Percentiles rank a stretch among this genome's conserved stretches.
Evolutionary conservation across 2,113 vertebrate species (phyloP).

Genomic region (Melierax canorus): DNA sequence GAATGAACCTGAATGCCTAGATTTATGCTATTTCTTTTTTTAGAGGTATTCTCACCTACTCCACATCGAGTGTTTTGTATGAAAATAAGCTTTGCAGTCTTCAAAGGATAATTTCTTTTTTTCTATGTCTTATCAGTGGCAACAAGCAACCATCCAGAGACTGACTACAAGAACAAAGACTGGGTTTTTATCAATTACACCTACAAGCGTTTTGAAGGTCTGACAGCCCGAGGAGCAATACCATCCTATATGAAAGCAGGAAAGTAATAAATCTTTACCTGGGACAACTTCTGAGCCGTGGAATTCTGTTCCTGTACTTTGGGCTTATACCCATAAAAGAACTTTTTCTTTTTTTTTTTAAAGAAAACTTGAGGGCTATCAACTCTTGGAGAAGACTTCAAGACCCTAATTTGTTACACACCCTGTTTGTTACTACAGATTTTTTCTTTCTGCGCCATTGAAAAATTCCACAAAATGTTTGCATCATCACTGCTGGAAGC

Average conservation of each 20-base stretch:
- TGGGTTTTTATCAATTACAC: conserved; percentile 99
- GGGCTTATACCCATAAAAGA: neutral
- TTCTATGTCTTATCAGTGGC: conserved; percentile 62
- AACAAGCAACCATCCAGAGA: conserved; percentile 88
- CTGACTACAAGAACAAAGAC: conserved; percentile 97
- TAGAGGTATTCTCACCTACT: neutral
- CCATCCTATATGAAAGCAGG: conserved; percentile 96
- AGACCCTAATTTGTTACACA: neutral
- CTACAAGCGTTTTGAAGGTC: conserved; percentile 96
- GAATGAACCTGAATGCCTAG: neutral
- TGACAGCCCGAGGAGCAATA: conserved; percentile 93
- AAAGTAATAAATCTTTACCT: conserved; percentile 69
- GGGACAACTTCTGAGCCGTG: neutral
- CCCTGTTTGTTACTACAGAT: neutral
- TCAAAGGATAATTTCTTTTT: neutral
- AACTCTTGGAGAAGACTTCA: conserved; percentile 7
- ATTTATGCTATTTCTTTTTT: neutral
- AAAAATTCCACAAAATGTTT: neutral
- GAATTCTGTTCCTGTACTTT: neutral
- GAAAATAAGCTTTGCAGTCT: neutral
- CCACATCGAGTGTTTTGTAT: neutral
- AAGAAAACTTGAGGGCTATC: conserved; percentile 29
- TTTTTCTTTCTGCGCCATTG: neutral
- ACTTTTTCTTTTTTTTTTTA: neutral
- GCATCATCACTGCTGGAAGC: neutral